A percentile compares a stretch with the other conserved stretches of the same genome.
These are phyloP conservation scores for Collichthys lucidus DNA, from an alignment of 2,113 vertebrate species.

Conservation along the genomic window DNA sequence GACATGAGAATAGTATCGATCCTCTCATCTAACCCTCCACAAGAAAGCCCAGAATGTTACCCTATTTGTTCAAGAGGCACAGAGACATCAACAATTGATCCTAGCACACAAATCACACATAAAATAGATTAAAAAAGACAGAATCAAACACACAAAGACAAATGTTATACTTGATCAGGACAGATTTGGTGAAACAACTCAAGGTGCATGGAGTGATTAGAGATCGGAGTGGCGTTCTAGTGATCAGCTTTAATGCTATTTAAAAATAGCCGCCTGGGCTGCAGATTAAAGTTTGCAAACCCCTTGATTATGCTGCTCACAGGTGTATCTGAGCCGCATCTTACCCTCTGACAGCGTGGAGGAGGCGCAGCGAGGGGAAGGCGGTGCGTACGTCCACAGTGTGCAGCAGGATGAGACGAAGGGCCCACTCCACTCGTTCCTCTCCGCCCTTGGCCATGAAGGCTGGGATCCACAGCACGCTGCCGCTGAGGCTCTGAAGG, in stretches of 20 bases:
- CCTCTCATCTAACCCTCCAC: background rate
- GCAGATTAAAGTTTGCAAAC: constrained; percentile 43
- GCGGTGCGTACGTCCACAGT: constrained; percentile 91
- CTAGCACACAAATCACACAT: background rate
- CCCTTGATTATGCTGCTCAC: constrained; percentile 54
- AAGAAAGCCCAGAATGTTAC: background rate
- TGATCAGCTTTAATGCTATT: constrained; percentile 58
- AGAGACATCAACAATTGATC: background rate
- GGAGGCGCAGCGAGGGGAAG: constrained; percentile 94
- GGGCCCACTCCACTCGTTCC: constrained; percentile 94
- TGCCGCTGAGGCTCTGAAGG: constrained; percentile 89
- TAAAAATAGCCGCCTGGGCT: constrained; percentile 69
- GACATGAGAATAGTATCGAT: background rate
- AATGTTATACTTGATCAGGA: constrained; percentile 5
- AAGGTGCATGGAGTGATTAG: background rate
- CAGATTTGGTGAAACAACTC: background rate
- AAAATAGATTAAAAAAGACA: background rate
- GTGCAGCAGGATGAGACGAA: constrained; percentile 92
- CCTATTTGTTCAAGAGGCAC: background rate
- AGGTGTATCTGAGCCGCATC: constrained; percentile 64
- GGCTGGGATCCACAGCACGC: constrained; percentile 96
- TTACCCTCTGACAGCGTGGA: constrained; percentile 97
- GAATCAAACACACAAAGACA: background rate
- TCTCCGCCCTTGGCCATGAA: constrained; percentile 98
- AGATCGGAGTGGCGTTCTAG: constrained; percentile 9